These are phyloP conservation scores for Umimayanthus chanpuru DNA, from an alignment of 92 coral and sea anemone genomes.

Conservation along the genomic window DNA sequence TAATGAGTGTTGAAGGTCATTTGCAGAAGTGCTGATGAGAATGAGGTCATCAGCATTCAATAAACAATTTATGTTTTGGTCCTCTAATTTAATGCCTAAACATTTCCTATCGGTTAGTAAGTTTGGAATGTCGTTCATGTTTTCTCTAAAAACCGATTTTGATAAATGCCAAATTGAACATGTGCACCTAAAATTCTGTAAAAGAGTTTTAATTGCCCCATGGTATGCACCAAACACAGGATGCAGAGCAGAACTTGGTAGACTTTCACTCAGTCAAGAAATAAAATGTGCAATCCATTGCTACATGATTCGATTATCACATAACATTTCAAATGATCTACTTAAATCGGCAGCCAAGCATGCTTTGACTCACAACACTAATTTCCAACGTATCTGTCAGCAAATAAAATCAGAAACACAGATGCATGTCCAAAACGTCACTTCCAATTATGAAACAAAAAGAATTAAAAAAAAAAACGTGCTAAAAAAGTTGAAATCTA, in stretches of 20 bases:
- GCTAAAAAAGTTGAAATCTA: not conserved
- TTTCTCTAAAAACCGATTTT: not conserved
- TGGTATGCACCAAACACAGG: not conserved
- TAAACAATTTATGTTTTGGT: no score
- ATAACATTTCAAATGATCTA: not conserved
- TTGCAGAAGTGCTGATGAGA: no score
- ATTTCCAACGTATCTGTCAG: not conserved
- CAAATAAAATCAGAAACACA: no score
- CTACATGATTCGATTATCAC: not conserved
- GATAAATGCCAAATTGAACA: not conserved
- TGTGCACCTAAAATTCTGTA: not conserved
- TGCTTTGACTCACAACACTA: not conserved
- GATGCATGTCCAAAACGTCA: conserved; percentile 15
- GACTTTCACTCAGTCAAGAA: not conserved
- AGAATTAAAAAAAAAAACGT: not conserved
- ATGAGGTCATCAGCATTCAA: no score
- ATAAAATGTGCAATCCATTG: not conserved
- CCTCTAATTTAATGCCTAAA: no score
- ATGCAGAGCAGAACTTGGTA: not conserved
- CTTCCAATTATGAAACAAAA: conserved; percentile 8
- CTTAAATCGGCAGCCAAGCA: not conserved
- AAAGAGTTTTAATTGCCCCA: not conserved
- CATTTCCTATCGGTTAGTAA: no score
- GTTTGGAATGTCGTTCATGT: no score
- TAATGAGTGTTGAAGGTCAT: no score